Conservation (phyloP, 2,113 vertebrate genomes). For the Solenodon paradoxus region DNA sequence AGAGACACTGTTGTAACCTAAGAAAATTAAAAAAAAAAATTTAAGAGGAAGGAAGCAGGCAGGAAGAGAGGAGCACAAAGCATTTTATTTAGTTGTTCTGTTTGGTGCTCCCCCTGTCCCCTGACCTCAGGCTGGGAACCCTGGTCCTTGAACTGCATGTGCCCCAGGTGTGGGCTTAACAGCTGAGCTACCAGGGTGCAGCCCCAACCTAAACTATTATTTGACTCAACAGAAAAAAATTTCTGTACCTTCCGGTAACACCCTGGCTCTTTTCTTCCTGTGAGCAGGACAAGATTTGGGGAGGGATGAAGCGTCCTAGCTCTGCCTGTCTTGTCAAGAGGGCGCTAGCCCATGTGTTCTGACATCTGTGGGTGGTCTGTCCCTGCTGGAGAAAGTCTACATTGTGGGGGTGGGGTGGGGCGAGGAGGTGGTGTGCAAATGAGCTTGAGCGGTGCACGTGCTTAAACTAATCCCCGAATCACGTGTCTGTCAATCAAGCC, state of each 20-base stretch:
- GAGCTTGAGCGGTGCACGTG: rapidly evolving
- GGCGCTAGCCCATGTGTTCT: not conserved
- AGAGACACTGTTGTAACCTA: not conserved
- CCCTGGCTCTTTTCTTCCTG: not conserved
- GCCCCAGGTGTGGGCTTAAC: too few species aligned
- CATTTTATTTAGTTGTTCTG: too few species aligned
- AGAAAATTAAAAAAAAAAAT: too few species aligned
- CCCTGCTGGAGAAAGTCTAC: not conserved
- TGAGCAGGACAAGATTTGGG: too few species aligned
- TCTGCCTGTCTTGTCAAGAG: not conserved
- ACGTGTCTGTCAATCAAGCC: not conserved
- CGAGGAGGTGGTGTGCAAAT: too few species aligned
- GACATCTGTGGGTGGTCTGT: not conserved
- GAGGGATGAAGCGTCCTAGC: not conserved
- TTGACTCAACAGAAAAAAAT: not conserved
- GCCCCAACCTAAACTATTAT: not conserved
- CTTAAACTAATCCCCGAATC: not conserved
- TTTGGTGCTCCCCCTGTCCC: too few species aligned
- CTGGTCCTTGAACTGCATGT: too few species aligned
- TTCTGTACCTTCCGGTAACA: not conserved
- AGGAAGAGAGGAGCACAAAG: too few species aligned
- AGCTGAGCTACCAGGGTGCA: too few species aligned
- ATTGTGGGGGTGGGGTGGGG: too few species aligned
- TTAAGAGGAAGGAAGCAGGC: too few species aligned
- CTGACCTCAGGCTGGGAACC: too few species aligned